phyloP scores from a whole-genome alignment of 2,113 vertebrate genomes.

The Malurus melanocephalus region DNA sequence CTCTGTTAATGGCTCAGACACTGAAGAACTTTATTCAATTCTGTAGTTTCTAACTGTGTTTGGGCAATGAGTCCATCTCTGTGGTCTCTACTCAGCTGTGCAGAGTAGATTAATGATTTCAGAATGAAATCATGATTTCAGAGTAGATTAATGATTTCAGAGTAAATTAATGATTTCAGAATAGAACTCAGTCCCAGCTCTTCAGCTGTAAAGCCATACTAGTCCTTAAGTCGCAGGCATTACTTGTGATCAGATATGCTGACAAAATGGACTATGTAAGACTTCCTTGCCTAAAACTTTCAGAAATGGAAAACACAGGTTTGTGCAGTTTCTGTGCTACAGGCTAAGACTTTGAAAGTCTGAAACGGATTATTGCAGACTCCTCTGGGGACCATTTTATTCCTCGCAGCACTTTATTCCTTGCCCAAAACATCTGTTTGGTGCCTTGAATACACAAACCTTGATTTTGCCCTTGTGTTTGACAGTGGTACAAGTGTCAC shows the following conservation, averaged over 20 bases:
- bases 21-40: background rate
- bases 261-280: background rate
- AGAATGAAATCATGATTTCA: background rate
- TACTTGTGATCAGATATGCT: background rate
- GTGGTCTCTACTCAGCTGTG: background rate
- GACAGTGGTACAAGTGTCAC: background rate
- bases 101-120: background rate
- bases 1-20: background rate
- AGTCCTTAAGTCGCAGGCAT: background rate
- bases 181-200: background rate
- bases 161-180: background rate
- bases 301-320: background rate
- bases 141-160: background rate
- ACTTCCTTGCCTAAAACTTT: background rate
- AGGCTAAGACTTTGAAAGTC: background rate
- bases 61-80: background rate
- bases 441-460: background rate
- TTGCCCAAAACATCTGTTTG: background rate
- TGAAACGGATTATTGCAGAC: background rate
- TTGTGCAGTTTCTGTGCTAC: background rate
- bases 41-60: background rate
- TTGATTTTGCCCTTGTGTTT: background rate
- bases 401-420: background rate
- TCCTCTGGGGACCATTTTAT: background rate
- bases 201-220: background rate